Evolutionary conservation across 1,140 invertebrate genomes (phyloP).

Genomic region (Bombus confusus): DNA sequence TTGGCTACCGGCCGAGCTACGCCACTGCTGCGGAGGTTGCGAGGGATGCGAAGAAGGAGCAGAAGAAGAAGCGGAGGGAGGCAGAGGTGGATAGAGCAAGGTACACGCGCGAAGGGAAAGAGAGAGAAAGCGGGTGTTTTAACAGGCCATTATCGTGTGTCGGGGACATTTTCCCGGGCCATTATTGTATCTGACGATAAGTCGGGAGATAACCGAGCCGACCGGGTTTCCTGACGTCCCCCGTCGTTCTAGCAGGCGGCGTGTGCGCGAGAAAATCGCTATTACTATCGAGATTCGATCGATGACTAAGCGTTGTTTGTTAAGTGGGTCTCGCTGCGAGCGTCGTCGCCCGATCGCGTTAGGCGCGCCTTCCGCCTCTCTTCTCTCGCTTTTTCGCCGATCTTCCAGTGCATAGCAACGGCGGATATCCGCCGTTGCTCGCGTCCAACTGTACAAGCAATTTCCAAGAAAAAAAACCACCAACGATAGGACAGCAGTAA

Average conservation of each 20-base stretch:
- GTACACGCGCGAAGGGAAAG: slow-evolving; percentile 35
- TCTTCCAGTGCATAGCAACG: neutral
- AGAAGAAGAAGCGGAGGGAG: slow-evolving; percentile 5
- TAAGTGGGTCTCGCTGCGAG: slow-evolving; percentile 46
- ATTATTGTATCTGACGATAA: slow-evolving; percentile 75
- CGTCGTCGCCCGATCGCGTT: neutral
- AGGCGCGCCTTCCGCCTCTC: neutral
- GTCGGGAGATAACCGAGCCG: slow-evolving; percentile 70
- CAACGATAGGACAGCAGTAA: neutral
- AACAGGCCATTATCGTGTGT: slow-evolving; percentile 70
- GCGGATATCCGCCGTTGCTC: too few species aligned
- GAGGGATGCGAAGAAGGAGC: slow-evolving; percentile 37
- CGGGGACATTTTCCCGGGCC: slow-evolving; percentile 69
- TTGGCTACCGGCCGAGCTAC: slow-evolving; percentile 4
- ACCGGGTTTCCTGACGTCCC: slow-evolving; percentile 54
- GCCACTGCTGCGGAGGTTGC: slow-evolving; percentile 16
- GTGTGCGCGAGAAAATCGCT: slow-evolving; percentile 67
- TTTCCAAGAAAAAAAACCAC: neutral
- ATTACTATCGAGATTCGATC: slow-evolving; percentile 65
- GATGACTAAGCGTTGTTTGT: slow-evolving; percentile 70
- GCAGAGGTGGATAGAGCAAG: slow-evolving; percentile 21
- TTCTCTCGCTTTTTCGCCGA: neutral
- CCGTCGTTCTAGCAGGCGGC: slow-evolving; percentile 61
- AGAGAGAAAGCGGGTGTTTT: slow-evolving; percentile 65
- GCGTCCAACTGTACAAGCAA: too few species aligned